These are phyloP conservation scores for Melanitta fusca DNA, from an alignment of 2,797 vertebrate genomes.

Conservation along the genomic window DNA sequence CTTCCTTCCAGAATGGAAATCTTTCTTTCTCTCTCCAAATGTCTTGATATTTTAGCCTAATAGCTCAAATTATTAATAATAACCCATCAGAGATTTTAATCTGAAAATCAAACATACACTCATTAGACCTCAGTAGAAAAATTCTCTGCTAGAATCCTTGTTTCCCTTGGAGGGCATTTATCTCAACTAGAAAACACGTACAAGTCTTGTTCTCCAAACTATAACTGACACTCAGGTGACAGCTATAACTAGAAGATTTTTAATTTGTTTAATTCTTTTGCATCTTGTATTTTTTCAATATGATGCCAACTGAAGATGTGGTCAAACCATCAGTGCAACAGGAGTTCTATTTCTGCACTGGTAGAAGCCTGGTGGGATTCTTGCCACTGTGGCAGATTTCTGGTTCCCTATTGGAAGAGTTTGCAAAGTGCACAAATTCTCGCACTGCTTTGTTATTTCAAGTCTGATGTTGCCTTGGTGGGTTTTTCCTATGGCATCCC, in stretches of 20 bases:
- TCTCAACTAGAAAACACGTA: background rate
- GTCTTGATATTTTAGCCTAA: background rate
- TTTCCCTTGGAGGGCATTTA: background rate
- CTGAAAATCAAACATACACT: background rate
- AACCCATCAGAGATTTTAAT: background rate
- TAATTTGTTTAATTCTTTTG: background rate
- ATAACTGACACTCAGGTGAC: background rate
- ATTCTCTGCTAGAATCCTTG: background rate
- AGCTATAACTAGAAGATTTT: background rate
- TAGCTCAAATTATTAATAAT: background rate
- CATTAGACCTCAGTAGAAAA: background rate
- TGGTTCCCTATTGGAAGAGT: background rate
- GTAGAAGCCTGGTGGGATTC: background rate
- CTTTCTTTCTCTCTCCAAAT: background rate
- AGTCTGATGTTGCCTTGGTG: background rate
- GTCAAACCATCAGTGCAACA: background rate
- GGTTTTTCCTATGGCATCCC: background rate
- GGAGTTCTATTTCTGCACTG: background rate
- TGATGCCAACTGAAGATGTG: background rate
- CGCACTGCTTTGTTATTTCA: background rate
- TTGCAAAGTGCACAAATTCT: background rate
- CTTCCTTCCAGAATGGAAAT: background rate
- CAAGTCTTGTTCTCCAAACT: background rate
- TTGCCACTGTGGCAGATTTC: rapidly evolving
- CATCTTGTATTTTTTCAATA: background rate